Evolutionary conservation across 2,113 vertebrate genomes (phyloP).

Genomic region (Arothron firmamentum): DNA sequence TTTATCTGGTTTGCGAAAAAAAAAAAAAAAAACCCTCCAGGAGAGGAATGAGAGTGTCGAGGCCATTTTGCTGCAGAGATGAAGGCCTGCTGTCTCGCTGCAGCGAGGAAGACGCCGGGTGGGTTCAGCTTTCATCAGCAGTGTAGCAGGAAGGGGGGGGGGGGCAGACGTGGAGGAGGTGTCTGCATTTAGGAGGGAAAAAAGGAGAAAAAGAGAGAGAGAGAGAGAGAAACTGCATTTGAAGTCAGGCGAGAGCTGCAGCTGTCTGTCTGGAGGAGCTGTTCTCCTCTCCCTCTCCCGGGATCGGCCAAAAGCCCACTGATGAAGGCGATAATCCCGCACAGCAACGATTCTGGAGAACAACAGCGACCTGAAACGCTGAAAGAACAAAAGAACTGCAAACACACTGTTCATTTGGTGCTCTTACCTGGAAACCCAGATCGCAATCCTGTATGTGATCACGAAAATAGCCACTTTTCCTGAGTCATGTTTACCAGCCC

Average conservation of each 20-base stretch:
- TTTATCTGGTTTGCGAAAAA: constrained; percentile 31
- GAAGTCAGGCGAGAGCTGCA: constrained; percentile 48
- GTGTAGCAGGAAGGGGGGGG: constrained; percentile 18
- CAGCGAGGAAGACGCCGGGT: constrained; percentile 18
- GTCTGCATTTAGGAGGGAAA: constrained; percentile 4
- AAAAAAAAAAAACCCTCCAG: constrained; percentile 28
- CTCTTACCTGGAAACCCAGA: no score
- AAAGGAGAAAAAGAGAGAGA: not conserved
- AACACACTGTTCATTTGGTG: not conserved
- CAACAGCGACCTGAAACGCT: constrained; percentile 4
- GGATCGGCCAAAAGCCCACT: constrained; percentile 51
- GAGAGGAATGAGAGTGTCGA: constrained; percentile 19
- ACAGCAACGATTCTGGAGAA: constrained; percentile 32
- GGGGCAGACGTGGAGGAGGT: constrained; percentile 17
- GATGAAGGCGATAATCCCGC: constrained; percentile 56
- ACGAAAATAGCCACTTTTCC: no score
- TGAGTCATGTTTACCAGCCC: no score
- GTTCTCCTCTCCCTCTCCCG: constrained; percentile 57
- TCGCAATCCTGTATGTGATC: no score
- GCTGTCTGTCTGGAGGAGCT: constrained; percentile 55
- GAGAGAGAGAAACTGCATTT: constrained; percentile 41
- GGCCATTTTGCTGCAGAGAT: constrained; percentile 31
- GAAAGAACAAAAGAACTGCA: constrained; percentile 1
- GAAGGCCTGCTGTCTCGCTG: constrained; percentile 26
- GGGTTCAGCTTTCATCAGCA: constrained; percentile 37